Percentiles rank a stretch among this genome's conserved stretches.
Conservation (phyloP, 2,797 vertebrate species). For the Naso thynnoides region DNA sequence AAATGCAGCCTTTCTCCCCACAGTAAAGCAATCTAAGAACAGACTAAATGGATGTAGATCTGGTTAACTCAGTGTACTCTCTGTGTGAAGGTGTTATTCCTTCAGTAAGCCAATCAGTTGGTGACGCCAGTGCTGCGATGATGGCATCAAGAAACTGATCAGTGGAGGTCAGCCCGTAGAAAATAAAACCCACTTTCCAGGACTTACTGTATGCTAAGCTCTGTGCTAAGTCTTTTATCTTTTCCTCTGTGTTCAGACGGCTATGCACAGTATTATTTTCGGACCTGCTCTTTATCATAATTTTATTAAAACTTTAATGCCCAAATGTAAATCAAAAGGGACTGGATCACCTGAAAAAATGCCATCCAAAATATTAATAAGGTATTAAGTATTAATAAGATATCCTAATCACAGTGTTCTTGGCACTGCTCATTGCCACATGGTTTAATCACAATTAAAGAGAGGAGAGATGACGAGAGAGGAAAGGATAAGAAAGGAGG, state of each 20-base stretch:
- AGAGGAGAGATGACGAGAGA: not conserved
- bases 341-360: too few species aligned
- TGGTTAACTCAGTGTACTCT: constrained; percentile 29
- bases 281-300: not conserved
- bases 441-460: not conserved
- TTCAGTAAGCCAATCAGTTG: constrained; percentile 70
- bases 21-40: constrained; percentile 34
- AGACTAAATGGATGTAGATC: constrained; percentile 47
- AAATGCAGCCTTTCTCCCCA: constrained; percentile 2
- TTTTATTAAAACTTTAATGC: not conserved
- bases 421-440: too few species aligned
- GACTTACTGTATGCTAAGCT: constrained; percentile 24
- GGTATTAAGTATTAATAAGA: not conserved
- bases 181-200: constrained; percentile 38
- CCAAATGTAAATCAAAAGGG: constrained; percentile 16
- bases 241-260: constrained; percentile 2
- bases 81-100: constrained; percentile 47
- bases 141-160: constrained; percentile 49
- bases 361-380: not conserved
- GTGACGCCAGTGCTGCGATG: constrained; percentile 57
- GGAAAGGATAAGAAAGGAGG: not conserved
- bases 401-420: not conserved
- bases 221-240: constrained; percentile 1
- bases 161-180: constrained; percentile 44
- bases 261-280: not conserved